Base-by-base conservation (phyloP, 2,113 vertebrate genomes). In the Struthidea cinerea region DNA sequence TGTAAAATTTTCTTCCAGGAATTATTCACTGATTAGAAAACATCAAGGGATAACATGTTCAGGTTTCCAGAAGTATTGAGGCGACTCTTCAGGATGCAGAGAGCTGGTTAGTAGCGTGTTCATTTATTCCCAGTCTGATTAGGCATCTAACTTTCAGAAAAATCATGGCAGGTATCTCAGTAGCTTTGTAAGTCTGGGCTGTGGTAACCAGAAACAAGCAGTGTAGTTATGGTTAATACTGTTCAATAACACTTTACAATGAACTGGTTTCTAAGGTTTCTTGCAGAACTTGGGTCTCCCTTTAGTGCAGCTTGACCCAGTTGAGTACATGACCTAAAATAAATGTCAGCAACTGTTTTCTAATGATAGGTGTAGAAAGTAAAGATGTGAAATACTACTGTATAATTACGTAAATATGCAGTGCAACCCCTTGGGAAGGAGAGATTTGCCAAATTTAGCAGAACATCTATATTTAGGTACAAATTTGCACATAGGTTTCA, bases 351-450 rank as follows among this genome's bases (percentile, higher is more conserved):
- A 78, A 42, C 83, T 5, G 2, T 92, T 89, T 93, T 68, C 82
- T 96, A 92, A 95, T 94, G 92, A 89, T 87, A 90, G 83, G 80
- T 94, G n/a, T 93, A 90, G 84, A 90, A 87, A 93, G 76, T 64
- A 89, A 95, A 92, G 83, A 92, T 93, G 79, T 64, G 79, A 90
- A 96, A 71, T 71, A 49, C 69, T 78, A 35, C 88, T 87, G 59
- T 89, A 23, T 94, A 89, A 87, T 93, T 93, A 90, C 16, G 76
- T 87, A 84, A 92, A 87, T 68, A 87, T 37, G 63, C 18, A 12
- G 52, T 83, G 59, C 50, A 77, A 67, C 44, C 56, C 69, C 73
- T 92, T 53, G 74, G 89, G 82, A 64, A 65, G 44, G 50, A 86
- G 80, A 84, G 71, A 84, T 86, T 75, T 47, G 41, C 73, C 76